A percentile compares a stretch with the other conserved stretches of the same genome.
Conservation (phyloP, 2,797 vertebrate species). For the Darevskia mixta region DNA sequence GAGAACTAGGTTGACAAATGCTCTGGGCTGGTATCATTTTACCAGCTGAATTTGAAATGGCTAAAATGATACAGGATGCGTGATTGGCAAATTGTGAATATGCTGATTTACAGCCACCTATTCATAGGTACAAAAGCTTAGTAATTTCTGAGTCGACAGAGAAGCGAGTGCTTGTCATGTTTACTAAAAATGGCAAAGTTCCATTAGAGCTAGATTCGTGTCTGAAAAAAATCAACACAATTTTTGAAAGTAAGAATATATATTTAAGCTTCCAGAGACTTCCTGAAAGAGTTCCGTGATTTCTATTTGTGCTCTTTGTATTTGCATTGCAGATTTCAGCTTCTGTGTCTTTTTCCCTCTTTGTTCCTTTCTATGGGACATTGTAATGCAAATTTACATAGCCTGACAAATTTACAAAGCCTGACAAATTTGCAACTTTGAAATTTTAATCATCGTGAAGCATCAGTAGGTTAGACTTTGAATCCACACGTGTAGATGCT, state of each 20-base stretch:
- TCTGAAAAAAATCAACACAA: slow-evolving; percentile 59
- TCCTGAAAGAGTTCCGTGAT: slow-evolving; percentile 64
- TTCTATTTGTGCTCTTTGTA: slow-evolving; percentile 66
- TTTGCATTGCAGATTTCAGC: slow-evolving; percentile 77
- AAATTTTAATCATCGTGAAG: slow-evolving; percentile 70
- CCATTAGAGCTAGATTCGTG: slow-evolving; percentile 63
- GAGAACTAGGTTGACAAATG: slow-evolving; percentile 43
- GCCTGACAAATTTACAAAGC: slow-evolving; percentile 57
- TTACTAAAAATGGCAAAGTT: slow-evolving; percentile 70
- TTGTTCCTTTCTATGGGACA: slow-evolving; percentile 66
- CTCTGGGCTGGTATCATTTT: slow-evolving; percentile 42
- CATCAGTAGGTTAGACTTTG: slow-evolving; percentile 62
- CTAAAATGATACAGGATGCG: slow-evolving; percentile 43
- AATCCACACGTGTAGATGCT: slow-evolving; percentile 48
- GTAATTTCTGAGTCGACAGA: slow-evolving; percentile 67
- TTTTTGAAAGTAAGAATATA: slow-evolving; percentile 59
- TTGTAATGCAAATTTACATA: slow-evolving; percentile 74
- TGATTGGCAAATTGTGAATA: slow-evolving; percentile 70
- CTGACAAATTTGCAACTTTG: slow-evolving; percentile 72
- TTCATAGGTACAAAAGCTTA: slow-evolving; percentile 56
- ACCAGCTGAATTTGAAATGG: slow-evolving; percentile 48
- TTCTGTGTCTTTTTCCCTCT: slow-evolving; percentile 63
- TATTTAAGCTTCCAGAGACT: slow-evolving; percentile 62
- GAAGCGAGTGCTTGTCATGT: slow-evolving; percentile 53
- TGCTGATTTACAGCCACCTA: slow-evolving; percentile 57